phyloP scores from a whole-genome alignment of 2,113 vertebrate species.

The Anoura caudifer region DNA sequence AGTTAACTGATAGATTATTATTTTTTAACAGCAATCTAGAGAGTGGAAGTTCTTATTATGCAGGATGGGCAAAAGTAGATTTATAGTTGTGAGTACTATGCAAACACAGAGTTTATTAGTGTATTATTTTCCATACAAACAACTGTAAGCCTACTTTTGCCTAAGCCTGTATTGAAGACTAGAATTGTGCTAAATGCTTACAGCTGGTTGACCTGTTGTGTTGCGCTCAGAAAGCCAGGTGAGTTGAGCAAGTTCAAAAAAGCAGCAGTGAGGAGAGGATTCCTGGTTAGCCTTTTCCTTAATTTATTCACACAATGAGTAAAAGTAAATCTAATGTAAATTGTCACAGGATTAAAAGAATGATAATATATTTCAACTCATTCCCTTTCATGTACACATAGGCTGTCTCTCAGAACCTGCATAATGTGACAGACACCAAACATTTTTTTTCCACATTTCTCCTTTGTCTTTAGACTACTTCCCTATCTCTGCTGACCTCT shows the following conservation, averaged over 20 bases:
- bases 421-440: neutral
- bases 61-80: too few species aligned
- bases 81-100: too few species aligned
- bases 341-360: neutral
- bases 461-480: neutral
- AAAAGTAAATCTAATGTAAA: neutral
- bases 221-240: neutral
- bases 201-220: neutral
- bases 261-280: neutral
- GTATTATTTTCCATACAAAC: too few species aligned
- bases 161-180: neutral
- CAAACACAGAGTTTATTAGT: too few species aligned
- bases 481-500: neutral
- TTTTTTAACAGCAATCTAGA: neutral
- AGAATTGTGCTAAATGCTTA: neutral
- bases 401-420: neutral
- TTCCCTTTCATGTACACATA: neutral
- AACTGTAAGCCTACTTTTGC: too few species aligned
- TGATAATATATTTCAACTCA: neutral
- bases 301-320: neutral
- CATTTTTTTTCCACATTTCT: neutral
- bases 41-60: neutral
- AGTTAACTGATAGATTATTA: neutral
- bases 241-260: neutral
- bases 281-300: neutral